Base-by-base conservation (phyloP, 2,113 vertebrate species). In the Pogona vitticeps region DNA sequence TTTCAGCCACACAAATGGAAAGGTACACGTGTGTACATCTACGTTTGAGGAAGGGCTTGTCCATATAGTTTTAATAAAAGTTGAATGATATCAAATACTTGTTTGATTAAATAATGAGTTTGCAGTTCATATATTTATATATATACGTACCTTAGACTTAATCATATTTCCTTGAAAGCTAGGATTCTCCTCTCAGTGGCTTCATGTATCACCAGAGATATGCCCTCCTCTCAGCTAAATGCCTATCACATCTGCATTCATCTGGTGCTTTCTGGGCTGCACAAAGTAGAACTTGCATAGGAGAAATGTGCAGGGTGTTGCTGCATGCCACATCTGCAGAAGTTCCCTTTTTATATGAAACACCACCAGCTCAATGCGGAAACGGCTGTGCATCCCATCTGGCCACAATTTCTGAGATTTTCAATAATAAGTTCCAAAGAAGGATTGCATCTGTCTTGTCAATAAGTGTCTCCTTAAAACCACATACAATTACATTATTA, bases 1-100 rank as follows among this genome's bases (percentile, higher is more conserved):
- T 80, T 92, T 90, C 88, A 93, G 76, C 56, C n/a, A 91, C 75
- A 83, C 71, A 89, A 89, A 83, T 46, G 92, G 65, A 67, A 90
- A 90, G 2, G 12, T 82, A 83, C 46, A 84, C 81, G 72, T 0
- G 31, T 85, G 59, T 59, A 85, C 65, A 80, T 67, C 36, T 36
- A 33, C 14, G 21, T 63, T 71, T 91, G 33, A 82, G 81, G 88
- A 88, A 26, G 76, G 85, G 87, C 88, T 85, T 71, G 82, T 68
- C 31, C 21, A 21, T 0, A 61, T 23, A 36, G 58, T 89, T 79
- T 88, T 40, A 79, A 70, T 88, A 78, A 89, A 52, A 86, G 86
- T 67, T 61, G 90, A 89, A 65, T 56, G 71, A 80, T 82, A 91
- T 92, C 77, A 91, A 59, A 93, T 90, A 90, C 58, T 36, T 23